Conservation (phyloP, 2,113 vertebrate species). For the Bos javanicus region DNA sequence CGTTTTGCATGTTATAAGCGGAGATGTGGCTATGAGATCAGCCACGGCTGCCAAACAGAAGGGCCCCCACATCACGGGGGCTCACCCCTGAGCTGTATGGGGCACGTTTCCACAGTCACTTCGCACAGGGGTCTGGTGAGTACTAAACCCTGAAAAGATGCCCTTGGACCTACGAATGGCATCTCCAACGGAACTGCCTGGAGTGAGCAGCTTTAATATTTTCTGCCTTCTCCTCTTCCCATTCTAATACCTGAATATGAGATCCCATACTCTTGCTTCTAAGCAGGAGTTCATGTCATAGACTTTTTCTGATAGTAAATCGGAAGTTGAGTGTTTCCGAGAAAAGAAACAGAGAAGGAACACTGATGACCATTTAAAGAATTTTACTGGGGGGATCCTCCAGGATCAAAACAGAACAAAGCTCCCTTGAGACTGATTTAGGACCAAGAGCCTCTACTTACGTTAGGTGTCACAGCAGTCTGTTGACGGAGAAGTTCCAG, state of each 20-base stretch:
- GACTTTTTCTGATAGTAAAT: background rate
- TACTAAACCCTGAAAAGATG: background rate
- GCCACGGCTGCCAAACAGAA: accelerated
- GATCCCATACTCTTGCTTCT: background rate
- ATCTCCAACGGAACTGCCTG: background rate
- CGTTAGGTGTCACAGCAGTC: background rate
- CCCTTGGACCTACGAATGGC: background rate
- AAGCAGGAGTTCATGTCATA: background rate
- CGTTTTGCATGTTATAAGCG: accelerated
- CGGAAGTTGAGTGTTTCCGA: background rate
- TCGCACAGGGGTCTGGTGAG: background rate
- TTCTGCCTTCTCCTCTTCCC: background rate
- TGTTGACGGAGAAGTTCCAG: background rate
- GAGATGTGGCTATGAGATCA: background rate
- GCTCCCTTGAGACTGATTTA: background rate
- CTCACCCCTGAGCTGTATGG: accelerated
- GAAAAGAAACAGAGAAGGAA: background rate
- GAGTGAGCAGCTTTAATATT: background rate
- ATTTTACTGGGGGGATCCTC: background rate
- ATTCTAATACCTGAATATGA: background rate
- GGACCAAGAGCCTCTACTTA: conserved; percentile 7
- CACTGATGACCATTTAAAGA: background rate
- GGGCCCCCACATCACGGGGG: no score
- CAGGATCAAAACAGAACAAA: background rate
- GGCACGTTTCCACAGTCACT: background rate